A percentile compares a stretch with the other conserved stretches of the same genome.
Evolutionary conservation across 2,113 vertebrate species (phyloP).

Genomic region (Eurypyga helias): DNA sequence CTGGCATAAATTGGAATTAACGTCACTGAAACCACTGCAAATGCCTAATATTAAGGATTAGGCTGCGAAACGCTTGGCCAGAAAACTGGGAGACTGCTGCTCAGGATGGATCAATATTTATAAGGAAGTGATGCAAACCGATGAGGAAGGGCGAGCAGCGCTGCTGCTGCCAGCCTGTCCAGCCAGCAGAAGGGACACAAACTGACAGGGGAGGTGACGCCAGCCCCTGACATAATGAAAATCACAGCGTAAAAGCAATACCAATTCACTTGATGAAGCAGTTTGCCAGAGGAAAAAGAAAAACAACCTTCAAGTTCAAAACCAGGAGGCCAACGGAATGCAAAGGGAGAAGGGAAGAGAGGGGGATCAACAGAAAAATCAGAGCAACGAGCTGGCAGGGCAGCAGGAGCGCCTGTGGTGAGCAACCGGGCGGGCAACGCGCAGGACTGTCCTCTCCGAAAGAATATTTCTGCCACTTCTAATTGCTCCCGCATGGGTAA

Average conservation of each 20-base stretch:
- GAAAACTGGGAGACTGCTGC: neutral
- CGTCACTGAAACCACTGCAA: neutral
- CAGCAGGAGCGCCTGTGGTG: neutral
- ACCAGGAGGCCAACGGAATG: neutral
- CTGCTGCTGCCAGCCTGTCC: neutral
- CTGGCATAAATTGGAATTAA: rapidly evolving
- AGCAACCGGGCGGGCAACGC: neutral
- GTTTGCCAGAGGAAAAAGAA: neutral
- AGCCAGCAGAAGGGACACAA: neutral
- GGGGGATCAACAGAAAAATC: neutral
- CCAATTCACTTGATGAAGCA: neutral
- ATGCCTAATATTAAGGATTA: neutral
- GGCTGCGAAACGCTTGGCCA: neutral
- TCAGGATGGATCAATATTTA: neutral
- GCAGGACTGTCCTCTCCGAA: neutral
- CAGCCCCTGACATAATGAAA: neutral
- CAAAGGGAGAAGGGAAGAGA: neutral
- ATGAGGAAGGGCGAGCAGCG: neutral
- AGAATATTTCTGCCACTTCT: conserved; percentile 24
- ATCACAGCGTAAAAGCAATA: neutral
- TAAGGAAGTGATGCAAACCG: neutral
- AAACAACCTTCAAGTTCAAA: neutral
- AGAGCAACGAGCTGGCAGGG: neutral
- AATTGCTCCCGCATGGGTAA: neutral
- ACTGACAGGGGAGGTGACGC: neutral